Conservation (phyloP, 1,140 invertebrate genomes). For the Asobara japonica region DNA sequence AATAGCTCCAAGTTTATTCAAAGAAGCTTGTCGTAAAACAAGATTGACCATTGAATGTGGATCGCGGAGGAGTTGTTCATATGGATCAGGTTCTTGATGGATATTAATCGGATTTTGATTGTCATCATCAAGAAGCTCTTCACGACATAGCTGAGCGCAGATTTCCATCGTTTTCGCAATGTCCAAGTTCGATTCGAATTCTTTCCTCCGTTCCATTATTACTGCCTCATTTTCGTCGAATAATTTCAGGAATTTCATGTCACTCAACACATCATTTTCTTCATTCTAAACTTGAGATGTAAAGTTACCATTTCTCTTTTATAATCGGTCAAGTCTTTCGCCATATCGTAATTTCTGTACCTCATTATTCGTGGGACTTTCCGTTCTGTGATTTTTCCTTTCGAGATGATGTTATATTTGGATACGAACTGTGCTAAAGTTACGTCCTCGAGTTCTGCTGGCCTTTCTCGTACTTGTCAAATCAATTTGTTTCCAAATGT, state of each 20-base stretch:
- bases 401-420: constrained; percentile 42
- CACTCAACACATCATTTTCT: constrained; percentile 45
- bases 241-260: constrained; percentile 46
- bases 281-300: constrained; percentile 52
- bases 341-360: constrained; percentile 56
- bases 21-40: constrained; percentile 24
- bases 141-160: constrained; percentile 19
- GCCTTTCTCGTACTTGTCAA: constrained; percentile 48
- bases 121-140: neutral
- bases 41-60: constrained; percentile 18
- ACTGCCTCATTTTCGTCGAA: constrained; percentile 31
- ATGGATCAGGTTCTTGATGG: constrained; percentile 22
- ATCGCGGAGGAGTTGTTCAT: constrained; percentile 22
- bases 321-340: constrained; percentile 36
- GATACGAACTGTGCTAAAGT: constrained; percentile 46
- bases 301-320: constrained; percentile 51
- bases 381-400: constrained; percentile 40
- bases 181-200: constrained; percentile 25
- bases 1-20: constrained; percentile 31
- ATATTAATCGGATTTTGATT: neutral
- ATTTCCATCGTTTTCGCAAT: constrained; percentile 26
- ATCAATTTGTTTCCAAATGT: constrained; percentile 51
- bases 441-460: constrained; percentile 40
- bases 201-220: constrained; percentile 21
- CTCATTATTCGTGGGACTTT: constrained; percentile 44